phyloP scores from a whole-genome alignment of 2,888 invertebrate genomes.

The Eilema sororculum region DNA sequence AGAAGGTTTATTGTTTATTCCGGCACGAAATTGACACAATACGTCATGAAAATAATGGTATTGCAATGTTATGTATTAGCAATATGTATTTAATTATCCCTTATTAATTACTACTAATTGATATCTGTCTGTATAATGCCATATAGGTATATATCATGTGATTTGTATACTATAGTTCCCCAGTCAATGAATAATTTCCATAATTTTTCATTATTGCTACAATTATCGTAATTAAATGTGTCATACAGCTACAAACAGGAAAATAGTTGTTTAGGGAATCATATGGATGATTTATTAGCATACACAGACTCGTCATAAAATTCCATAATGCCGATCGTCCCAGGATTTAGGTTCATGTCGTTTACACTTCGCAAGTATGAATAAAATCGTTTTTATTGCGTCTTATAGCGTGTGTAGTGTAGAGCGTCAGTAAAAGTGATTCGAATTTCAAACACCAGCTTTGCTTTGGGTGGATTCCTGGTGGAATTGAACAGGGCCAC shows the following conservation, averaged over 20 bases:
- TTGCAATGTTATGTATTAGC: background rate
- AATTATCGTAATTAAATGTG: constrained; percentile 13
- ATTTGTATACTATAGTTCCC: background rate
- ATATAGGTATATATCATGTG: background rate
- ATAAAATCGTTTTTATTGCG: background rate
- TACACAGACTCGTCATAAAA: background rate
- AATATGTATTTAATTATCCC: background rate
- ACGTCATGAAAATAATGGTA: no score
- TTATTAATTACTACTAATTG: background rate
- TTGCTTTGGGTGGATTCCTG: no score
- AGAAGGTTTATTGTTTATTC: no score
- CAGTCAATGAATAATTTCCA: constrained; percentile 13
- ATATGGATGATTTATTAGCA: constrained; percentile 1
- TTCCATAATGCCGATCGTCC: background rate
- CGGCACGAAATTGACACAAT: no score
- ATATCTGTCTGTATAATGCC: background rate
- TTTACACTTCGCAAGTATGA: background rate
- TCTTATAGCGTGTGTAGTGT: no score
- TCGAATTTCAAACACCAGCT: no score
- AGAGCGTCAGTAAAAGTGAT: no score
- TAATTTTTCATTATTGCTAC: constrained; percentile 2
- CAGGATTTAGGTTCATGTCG: background rate
- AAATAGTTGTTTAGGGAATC: constrained; percentile 3
- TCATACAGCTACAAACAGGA: constrained; percentile 18
- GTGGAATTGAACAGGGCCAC: no score